phyloP scores from a whole-genome alignment of 2,113 vertebrate genomes.

The Scytalopus superciliaris region DNA sequence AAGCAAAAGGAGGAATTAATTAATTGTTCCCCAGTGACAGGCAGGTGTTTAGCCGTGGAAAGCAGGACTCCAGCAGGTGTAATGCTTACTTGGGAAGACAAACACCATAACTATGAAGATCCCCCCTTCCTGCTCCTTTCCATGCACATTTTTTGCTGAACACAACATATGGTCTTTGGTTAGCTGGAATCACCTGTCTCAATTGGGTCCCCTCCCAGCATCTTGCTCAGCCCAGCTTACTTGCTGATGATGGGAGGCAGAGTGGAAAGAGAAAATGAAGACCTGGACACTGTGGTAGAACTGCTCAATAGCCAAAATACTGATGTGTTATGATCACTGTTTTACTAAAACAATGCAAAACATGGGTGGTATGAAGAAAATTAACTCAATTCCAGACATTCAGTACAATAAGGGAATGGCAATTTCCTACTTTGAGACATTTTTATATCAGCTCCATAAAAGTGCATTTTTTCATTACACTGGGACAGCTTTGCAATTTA shows the following conservation, averaged over 20 bases:
- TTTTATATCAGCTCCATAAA: neutral
- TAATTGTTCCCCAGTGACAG: neutral
- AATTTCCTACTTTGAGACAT: neutral
- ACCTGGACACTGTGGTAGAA: neutral
- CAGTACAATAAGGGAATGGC: neutral
- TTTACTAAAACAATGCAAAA: neutral
- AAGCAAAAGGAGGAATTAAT: neutral
- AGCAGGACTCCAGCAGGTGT: neutral
- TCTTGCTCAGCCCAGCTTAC: neutral
- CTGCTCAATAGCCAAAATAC: neutral
- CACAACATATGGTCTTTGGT: neutral
- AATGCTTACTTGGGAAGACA: neutral
- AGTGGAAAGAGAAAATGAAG: neutral
- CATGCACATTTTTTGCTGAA: neutral
- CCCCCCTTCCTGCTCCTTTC: neutral
- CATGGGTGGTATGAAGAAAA: neutral
- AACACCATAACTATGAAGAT: accelerated
- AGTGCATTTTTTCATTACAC: neutral
- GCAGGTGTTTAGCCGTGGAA: neutral
- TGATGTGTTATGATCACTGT: neutral
- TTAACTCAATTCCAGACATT: neutral
- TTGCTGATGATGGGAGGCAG: neutral
- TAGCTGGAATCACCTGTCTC: neutral
- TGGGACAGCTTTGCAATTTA: neutral
- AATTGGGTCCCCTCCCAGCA: neutral